Percentiles rank a stretch among this genome's conserved stretches.
These are phyloP conservation scores for Alviniconcha strummeri DNA, from an alignment of 2,888 invertebrate species.

Conservation along the genomic window DNA sequence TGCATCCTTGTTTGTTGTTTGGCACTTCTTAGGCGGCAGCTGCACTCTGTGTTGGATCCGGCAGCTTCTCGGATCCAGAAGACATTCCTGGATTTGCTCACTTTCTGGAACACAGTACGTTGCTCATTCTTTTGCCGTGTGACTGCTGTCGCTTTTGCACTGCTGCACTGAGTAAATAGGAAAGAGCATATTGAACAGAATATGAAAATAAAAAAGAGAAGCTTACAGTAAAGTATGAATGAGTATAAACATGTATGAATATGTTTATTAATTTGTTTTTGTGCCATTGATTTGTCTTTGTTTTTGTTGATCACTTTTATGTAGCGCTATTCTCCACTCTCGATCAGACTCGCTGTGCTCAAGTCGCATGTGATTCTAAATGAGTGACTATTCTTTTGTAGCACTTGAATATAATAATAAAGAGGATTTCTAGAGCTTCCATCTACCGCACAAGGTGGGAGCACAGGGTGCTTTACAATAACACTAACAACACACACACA, in stretches of 20 bases:
- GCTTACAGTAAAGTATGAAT: too few species aligned
- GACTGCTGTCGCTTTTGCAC: too few species aligned
- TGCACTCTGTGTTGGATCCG: conserved; percentile 49
- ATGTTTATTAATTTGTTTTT: too few species aligned
- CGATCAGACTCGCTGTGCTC: background rate
- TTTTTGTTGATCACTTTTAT: too few species aligned
- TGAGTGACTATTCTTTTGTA: background rate
- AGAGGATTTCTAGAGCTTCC: background rate
- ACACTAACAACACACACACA: background rate
- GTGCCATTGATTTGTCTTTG: too few species aligned
- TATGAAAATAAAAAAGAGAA: too few species aligned
- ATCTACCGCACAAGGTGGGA: background rate
- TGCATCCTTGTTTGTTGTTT: too few species aligned
- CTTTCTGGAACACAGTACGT: conserved; percentile 72
- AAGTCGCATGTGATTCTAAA: background rate
- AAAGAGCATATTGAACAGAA: too few species aligned
- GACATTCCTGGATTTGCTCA: conserved; percentile 72
- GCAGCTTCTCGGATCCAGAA: conserved; percentile 69
- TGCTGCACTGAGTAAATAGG: background rate
- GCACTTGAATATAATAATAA: background rate
- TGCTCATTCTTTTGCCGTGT: too few species aligned
- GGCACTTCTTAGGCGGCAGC: conserved; percentile 36
- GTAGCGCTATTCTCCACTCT: background rate
- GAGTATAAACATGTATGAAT: too few species aligned
- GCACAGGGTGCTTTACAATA: background rate